Evolutionary conservation across 2,797 vertebrate genomes (phyloP).

Genomic region (Notamacropus eugenii): DNA sequence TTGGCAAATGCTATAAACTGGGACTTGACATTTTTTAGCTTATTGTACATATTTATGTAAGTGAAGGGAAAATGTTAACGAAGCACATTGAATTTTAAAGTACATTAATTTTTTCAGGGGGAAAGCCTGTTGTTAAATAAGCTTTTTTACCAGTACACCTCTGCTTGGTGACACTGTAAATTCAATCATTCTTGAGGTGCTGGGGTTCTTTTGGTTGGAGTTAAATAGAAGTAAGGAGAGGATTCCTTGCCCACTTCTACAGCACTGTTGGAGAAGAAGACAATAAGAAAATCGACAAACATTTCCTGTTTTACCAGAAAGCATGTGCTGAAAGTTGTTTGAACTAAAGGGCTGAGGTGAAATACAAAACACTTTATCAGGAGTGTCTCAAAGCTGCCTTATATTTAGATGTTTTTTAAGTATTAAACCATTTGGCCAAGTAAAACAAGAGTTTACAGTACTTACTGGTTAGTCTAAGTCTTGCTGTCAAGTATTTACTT

Average conservation of each 20-base stretch:
- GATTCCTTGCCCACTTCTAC: not conserved
- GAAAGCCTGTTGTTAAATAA: no score
- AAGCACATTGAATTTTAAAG: no score
- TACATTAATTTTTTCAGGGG: no score
- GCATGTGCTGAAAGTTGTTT: not conserved
- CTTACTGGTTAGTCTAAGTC: not conserved
- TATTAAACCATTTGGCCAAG: not conserved
- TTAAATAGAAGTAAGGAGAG: not conserved
- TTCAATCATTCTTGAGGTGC: no score
- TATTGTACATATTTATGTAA: no score
- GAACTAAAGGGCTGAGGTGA: not conserved
- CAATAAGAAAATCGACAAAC: not conserved
- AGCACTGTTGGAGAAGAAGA: not conserved
- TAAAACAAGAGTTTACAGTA: not conserved
- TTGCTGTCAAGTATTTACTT: not conserved
- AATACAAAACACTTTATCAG: not conserved
- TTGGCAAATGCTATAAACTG: not conserved
- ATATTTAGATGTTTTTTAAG: not conserved
- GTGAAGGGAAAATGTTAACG: no score
- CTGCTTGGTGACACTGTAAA: no score
- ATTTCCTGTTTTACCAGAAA: not conserved
- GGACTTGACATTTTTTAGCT: no score
- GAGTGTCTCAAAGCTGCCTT: not conserved
- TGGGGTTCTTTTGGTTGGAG: no score
- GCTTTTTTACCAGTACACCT: no score